Percentiles rank a stretch among this genome's conserved stretches.
Evolutionary conservation across 2,888 invertebrate genomes (phyloP).

Genomic region (Aproaerema taeniolella): DNA sequence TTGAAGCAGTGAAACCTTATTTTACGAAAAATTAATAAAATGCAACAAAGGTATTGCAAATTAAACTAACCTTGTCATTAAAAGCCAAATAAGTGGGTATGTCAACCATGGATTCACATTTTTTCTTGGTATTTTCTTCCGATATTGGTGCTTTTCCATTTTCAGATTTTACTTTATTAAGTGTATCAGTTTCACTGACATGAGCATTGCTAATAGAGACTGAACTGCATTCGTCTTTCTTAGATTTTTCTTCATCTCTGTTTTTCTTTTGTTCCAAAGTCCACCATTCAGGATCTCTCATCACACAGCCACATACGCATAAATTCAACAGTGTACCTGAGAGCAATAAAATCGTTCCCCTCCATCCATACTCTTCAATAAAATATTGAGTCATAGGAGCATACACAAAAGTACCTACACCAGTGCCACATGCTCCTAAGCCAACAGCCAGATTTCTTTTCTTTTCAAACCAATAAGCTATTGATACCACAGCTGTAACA

Average conservation of each 20-base stretch:
- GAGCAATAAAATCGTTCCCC: constrained; percentile 87
- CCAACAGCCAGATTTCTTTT: constrained; percentile 91
- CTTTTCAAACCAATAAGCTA: constrained; percentile 95
- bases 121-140: too few species aligned
- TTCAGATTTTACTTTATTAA: constrained; percentile 48
- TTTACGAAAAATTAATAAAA: background rate
- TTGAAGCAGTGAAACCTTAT: background rate
- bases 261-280: constrained; percentile 77
- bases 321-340: constrained; percentile 90
- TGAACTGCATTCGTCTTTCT: constrained; percentile 61
- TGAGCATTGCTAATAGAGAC: constrained; percentile 68
- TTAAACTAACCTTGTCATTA: constrained; percentile 78
- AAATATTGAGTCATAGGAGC: constrained; percentile 90
- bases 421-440: constrained; percentile 92
- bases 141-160: too few species aligned
- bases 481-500: constrained; percentile 93
- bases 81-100: constrained; percentile 85
- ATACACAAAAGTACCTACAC: constrained; percentile 92
- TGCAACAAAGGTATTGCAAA: too few species aligned
- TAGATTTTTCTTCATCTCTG: constrained; percentile 37
- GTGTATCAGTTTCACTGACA: constrained; percentile 50
- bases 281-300: constrained; percentile 94
- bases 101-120: constrained; percentile 81
- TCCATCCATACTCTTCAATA: constrained; percentile 89
- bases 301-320: constrained; percentile 90